These are phyloP conservation scores for Athetis lepigone DNA, from an alignment of 2,888 invertebrate species.

Conservation along the genomic window DNA sequence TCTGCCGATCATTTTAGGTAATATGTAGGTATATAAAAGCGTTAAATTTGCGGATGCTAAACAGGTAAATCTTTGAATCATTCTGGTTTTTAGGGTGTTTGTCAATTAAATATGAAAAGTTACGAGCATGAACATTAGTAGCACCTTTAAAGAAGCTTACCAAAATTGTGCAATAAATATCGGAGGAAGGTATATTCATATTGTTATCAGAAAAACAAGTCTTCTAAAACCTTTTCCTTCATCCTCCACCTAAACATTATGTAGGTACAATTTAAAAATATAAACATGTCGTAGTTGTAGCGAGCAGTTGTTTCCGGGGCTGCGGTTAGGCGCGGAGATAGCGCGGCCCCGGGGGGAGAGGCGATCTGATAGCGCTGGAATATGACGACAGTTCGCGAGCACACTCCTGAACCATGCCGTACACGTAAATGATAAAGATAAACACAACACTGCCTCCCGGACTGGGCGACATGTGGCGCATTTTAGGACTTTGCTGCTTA, in stretches of 20 bases:
- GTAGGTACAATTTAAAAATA: constrained; percentile 55
- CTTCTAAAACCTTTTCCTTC: not conserved
- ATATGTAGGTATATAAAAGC: constrained; percentile 49
- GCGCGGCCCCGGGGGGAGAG: constrained; percentile 68
- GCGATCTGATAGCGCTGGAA: constrained; percentile 83
- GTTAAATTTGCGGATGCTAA: constrained; percentile 49
- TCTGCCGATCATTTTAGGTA: constrained; percentile 55
- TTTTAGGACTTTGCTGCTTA: constrained; percentile 60
- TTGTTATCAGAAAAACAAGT: not conserved
- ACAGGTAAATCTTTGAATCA: constrained; percentile 47
- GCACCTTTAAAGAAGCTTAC: constrained; percentile 4
- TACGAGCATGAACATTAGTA: not conserved
- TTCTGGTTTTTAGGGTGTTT: constrained; percentile 26
- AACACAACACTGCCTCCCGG: constrained; percentile 46
- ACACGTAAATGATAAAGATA: constrained; percentile 69
- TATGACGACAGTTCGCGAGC: constrained; percentile 86
- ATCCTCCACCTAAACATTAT: constrained; percentile 28
- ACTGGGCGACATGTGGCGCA: constrained; percentile 50
- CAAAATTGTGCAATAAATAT: constrained; percentile 20
- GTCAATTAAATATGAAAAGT: constrained; percentile 11
- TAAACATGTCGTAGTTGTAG: constrained; percentile 65
- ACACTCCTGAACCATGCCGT: constrained; percentile 65
- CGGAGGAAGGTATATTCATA: not conserved
- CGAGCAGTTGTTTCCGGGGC: constrained; percentile 56
- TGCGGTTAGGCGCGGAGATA: constrained; percentile 70